phyloP scores from a whole-genome alignment of 2,888 invertebrate genomes.

The Tanytarsus gracilentus region DNA sequence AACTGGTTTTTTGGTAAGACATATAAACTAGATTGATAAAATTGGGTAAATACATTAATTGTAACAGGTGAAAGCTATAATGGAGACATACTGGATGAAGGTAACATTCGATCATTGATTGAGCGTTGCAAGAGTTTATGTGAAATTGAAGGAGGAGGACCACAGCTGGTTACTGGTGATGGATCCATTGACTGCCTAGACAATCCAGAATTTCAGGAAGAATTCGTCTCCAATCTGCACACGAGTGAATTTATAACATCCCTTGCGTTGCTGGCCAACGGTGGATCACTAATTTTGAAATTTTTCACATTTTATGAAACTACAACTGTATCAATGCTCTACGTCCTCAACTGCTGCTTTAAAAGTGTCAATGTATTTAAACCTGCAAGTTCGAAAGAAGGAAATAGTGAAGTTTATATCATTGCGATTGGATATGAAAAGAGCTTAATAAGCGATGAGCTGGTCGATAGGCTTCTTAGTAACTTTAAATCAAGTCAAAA shows the following conservation, averaged over 20 bases:
- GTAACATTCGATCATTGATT: constrained; percentile 58
- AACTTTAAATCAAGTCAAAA: constrained; percentile 44
- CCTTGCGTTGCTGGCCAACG: constrained; percentile 55
- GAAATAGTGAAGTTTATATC: constrained; percentile 89
- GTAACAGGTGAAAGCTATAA: constrained; percentile 67
- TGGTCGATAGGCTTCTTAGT: constrained; percentile 28
- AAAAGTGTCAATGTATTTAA: constrained; percentile 67
- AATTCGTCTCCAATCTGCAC: constrained; percentile 64
- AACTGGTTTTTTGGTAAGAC: constrained; percentile 92
- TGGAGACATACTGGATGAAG: constrained; percentile 67
- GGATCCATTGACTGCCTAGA: constrained; percentile 85
- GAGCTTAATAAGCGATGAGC: constrained; percentile 31
- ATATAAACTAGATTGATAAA: too few relatives aligned
- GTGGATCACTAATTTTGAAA: constrained; percentile 76
- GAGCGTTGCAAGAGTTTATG: constrained; percentile 44
- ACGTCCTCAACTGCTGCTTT: constrained; percentile 68
- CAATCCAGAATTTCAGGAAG: constrained; percentile 81
- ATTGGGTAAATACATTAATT: too few relatives aligned
- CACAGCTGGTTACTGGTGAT: constrained; percentile 77
- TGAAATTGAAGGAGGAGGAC: constrained; percentile 51
- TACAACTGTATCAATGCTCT: constrained; percentile 68
- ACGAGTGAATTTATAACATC: constrained; percentile 77
- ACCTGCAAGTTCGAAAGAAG: constrained; percentile 86
- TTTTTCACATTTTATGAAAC: constrained; percentile 85
- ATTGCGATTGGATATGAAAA: constrained; percentile 50